A percentile compares a stretch with the other conserved stretches of the same genome.
Conservation (phyloP, 2,888 invertebrate genomes). For the Pecten maximus region DNA sequence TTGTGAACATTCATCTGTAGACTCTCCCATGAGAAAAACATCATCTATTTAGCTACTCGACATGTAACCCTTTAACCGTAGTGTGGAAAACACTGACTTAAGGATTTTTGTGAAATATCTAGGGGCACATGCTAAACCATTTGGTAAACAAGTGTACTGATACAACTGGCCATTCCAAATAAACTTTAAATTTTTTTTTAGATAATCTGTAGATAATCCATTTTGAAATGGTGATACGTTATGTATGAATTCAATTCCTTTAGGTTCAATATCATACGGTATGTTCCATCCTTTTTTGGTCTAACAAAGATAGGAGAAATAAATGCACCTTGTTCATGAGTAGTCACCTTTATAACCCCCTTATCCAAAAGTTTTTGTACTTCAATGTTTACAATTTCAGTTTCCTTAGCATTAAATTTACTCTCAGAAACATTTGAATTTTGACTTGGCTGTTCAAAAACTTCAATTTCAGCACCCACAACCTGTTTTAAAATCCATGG, state of each 20-base stretch:
- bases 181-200: neutral
- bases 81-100: conserved; percentile 53
- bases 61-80: conserved; percentile 48
- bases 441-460: neutral
- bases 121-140: conserved; percentile 52
- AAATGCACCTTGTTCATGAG: no score
- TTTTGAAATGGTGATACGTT: no score
- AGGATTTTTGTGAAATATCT: conserved; percentile 54
- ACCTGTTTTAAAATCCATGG: neutral
- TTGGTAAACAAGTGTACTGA: conserved; percentile 39
- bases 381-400: neutral
- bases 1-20: no score
- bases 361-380: neutral
- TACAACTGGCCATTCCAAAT: neutral
- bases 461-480: neutral
- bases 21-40: no score
- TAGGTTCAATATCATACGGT: no score
- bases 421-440: no score
- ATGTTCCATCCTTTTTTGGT: no score
- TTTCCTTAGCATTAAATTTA: neutral
- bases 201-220: no score
- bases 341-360: neutral
- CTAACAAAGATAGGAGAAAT: neutral
- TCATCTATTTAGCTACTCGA: conserved; percentile 60
- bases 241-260: no score